A percentile compares a stretch with the other conserved stretches of the same genome.
Conservation (phyloP, 1,140 invertebrate genomes). For the Brachionus koreanus region DNA sequence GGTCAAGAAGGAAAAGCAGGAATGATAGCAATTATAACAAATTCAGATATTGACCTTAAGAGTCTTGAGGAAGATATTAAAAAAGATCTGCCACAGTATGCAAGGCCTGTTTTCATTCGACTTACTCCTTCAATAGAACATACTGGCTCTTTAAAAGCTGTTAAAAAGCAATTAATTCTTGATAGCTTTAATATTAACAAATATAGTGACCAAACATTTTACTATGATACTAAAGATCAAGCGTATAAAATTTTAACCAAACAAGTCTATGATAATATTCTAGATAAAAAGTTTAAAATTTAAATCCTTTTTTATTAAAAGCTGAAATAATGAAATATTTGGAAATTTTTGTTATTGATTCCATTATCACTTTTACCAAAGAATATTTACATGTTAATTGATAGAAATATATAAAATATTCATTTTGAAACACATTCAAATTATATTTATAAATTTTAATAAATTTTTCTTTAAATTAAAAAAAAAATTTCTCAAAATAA, state of each 20-base stretch:
- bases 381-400: too few species aligned
- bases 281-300: background rate
- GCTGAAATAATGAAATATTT: background rate
- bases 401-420: too few species aligned
- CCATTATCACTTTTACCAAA: background rate
- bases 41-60: constrained; percentile 6
- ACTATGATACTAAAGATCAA: background rate
- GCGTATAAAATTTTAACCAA: background rate
- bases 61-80: background rate
- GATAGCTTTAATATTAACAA: background rate
- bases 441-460: too few species aligned
- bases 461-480: background rate
- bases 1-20: constrained; percentile 49
- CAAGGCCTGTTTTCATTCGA: constrained; percentile 34
- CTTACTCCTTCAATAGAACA: constrained; percentile 9
- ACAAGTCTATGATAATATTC: constrained; percentile 7
- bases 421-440: too few species aligned
- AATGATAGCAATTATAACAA: constrained; percentile 6
- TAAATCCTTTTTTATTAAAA: background rate
- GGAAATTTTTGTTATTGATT: background rate
- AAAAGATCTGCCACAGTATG: constrained; percentile 18
- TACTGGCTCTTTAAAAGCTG: constrained; percentile 36
- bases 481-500: too few species aligned
- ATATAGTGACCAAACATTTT: constrained; percentile 28
- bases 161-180: background rate